Evolutionary conservation across 2,113 vertebrate species (phyloP), one percentile per base, ranked within the genome.

Genomic region (Malurus melanocephalus): DNA sequence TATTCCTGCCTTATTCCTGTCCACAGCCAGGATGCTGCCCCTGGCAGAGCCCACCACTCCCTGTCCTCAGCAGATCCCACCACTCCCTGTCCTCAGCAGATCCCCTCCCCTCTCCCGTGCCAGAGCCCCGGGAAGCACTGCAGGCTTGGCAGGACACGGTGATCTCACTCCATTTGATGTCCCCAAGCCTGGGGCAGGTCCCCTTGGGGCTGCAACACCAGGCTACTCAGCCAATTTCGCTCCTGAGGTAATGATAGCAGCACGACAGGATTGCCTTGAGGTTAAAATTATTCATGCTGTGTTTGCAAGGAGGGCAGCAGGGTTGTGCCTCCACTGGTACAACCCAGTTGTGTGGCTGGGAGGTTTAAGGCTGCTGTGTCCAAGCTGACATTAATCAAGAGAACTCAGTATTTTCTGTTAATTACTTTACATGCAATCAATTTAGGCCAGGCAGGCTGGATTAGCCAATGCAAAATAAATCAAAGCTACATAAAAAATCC

Each of bases 391-490:
- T 95, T 88, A 95, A 95, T 94, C 92, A 94, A 59, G 80, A 85
- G 80, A 69, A 73, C 49, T 94, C 64, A 7, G 86, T 85, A 51
- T 85, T 95, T 89, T 90, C 84, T 75, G 46, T 85, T 93, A 94
- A 94, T 92, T 90, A 81, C 86, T 84, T 88, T 17, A 40, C 0
- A 1, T 48, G 62, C 86, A 82, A 80, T 94, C 92, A 73, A 11
- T 81, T 72, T 88, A 90, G 78, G 86, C 69, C 59, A 86, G 71
- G 74, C 83, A 59, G 69, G 40, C 80, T 60, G 62, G 56, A 77
- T 91, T 88, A 93, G 77, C n/a, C 74, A 79, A 59, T 73, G 80
- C 86, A 79, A 88, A 94, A 94, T 96, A 93, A 96, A 94, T 96
- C 94, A 95, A 92, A 96, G 86, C 88, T 93, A 73, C 84, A 35